Base-by-base conservation (phyloP, 2,888 invertebrate species). In the Yponomeuta malinellus region DNA sequence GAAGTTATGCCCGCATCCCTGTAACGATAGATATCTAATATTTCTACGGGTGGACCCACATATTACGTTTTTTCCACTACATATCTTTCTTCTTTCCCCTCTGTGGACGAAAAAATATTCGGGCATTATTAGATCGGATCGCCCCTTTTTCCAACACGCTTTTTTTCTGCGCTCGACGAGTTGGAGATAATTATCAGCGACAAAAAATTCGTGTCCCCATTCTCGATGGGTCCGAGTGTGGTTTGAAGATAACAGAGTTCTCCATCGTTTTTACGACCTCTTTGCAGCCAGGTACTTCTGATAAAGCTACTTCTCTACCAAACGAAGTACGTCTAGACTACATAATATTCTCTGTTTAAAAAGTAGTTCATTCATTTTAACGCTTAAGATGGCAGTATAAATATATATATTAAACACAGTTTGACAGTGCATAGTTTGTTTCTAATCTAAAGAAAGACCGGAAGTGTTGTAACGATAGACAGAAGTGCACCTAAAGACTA, bases 31-130 rank as follows among this genome's bases (percentile, higher is more conserved):
- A 31, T 37, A 33, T 52, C 10, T 68, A 23, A 68, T 68, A 68
- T 48, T 68, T 68, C 68, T 68, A 48, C 52, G 68, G 68, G 68
- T 68, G 23, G 68, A 59, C 68, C 68, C 68, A 68, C 68, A 48
- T 52, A 68, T 68, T 68, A 48, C 10, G 52, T 29, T 68, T 52
- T 68, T 68, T 68, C 48, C 48, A 48, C 52, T 15, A 59, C 52
- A 59, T 59, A 59, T 59, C 52, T 59, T 59, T 59, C 52, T 59
- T 59, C 52, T 15, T 59, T 59, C 52, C 15, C 52, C 52, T 59
- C 15, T 59, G 52, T 9, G 23, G 10, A 5, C 31, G 52, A 43
- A 68, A 68, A 68, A 68, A 68, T 68, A 68, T 68, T 65, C 48
- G 68, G 63, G 52, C 63, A 63, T 63, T 63, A 63, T 63, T 70